A percentile compares a stretch with the other conserved stretches of the same genome.
These are phyloP conservation scores for Lophochroa leadbeateri DNA, from an alignment of 2,113 vertebrate genomes.

Conservation along the genomic window DNA sequence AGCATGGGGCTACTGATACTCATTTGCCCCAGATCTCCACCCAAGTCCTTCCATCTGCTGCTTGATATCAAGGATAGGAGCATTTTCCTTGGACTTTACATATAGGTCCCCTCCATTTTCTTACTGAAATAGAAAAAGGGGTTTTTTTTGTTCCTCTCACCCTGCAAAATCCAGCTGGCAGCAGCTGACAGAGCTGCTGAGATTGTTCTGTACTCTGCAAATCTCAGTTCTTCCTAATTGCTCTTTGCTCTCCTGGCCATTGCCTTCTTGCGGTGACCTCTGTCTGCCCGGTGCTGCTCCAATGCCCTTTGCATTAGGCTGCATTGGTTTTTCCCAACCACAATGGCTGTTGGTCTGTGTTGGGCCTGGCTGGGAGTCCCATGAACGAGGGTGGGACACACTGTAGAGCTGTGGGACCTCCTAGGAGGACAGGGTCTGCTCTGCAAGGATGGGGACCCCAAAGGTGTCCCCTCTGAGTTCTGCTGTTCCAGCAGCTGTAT, in stretches of 20 bases:
- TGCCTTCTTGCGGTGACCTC: neutral
- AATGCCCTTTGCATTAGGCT: neutral
- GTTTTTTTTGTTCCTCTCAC: neutral
- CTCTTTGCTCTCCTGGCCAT: neutral
- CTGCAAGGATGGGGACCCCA: neutral
- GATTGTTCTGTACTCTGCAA: neutral
- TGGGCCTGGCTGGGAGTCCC: neutral
- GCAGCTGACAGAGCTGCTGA: neutral
- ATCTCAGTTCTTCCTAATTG: neutral
- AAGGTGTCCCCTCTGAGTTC: neutral
- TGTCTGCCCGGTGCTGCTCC: neutral
- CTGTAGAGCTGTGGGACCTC: neutral
- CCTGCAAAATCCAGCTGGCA: neutral
- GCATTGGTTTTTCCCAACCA: neutral
- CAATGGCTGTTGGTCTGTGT: neutral
- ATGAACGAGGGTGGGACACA: neutral
- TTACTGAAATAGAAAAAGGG: neutral
- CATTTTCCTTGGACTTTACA: neutral
- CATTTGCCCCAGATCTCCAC: neutral
- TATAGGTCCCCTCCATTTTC: neutral
- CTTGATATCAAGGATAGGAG: rapidly evolving
- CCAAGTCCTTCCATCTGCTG: neutral
- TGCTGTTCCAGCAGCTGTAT: neutral
- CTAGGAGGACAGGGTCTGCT: neutral
- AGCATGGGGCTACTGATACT: too few relatives aligned